phyloP scores from a whole-genome alignment of 2,888 invertebrate species.

The Agapetus fuscipes region DNA sequence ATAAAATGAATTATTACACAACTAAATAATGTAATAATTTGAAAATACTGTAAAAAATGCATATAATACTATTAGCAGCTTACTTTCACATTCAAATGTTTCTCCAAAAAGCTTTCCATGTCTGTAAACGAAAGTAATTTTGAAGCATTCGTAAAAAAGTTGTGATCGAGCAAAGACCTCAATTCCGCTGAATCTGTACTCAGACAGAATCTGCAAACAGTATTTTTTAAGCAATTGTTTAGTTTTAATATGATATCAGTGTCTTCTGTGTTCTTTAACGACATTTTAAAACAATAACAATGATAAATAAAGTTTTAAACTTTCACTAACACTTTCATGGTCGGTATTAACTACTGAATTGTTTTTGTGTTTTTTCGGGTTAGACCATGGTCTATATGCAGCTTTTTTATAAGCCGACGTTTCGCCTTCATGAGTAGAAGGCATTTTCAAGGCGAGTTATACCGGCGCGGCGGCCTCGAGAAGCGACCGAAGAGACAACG shows the following conservation, averaged over 20 bases:
- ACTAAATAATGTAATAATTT: constrained; percentile 2
- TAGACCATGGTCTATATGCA: no score
- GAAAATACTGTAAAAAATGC: background rate
- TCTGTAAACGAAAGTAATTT: no score
- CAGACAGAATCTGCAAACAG: background rate
- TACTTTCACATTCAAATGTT: constrained; percentile 2
- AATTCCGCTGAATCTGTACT: background rate
- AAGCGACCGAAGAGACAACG: no score
- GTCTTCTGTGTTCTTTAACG: background rate
- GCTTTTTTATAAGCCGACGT: no score
- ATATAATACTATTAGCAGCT: background rate
- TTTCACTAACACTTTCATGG: no score
- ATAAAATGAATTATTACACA: constrained; percentile 1
- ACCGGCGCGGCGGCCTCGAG: no score
- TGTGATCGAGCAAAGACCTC: no score
- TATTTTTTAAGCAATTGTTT: background rate
- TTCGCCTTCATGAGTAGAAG: no score
- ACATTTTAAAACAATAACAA: no score
- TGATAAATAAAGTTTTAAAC: no score
- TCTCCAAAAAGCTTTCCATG: background rate
- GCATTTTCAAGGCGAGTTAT: no score
- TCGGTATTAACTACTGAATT: background rate
- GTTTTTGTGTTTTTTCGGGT: background rate
- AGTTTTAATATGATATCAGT: background rate
- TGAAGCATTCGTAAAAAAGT: constrained; percentile 4